These are phyloP conservation scores for Amiota communis DNA, from an alignment of 2,888 invertebrate genomes.

Conservation along the genomic window DNA sequence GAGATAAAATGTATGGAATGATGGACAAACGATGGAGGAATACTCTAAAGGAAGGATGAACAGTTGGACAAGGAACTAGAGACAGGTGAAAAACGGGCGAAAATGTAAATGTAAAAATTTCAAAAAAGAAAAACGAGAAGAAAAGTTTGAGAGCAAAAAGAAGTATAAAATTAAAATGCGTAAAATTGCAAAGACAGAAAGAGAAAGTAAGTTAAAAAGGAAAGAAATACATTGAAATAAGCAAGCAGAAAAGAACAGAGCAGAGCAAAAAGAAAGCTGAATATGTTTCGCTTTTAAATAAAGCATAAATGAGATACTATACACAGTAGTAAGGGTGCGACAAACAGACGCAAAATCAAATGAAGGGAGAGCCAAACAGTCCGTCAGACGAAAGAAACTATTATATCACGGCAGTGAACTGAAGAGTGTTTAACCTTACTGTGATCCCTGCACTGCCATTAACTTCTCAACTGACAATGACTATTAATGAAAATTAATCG, in stretches of 20 bases:
- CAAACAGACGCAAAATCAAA: not conserved
- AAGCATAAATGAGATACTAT: not conserved
- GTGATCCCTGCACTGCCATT: not conserved
- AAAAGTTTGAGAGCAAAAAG: conserved; percentile 41
- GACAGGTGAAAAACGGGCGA: conserved; percentile 1
- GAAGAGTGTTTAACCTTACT: conserved; percentile 2
- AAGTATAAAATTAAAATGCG: conserved; percentile 28
- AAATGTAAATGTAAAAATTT: conserved; percentile 22
- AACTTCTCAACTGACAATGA: conserved; percentile 29
- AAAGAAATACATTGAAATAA: conserved; percentile 59
- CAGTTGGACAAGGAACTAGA: not conserved
- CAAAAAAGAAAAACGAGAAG: conserved; percentile 14
- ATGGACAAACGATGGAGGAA: too few relatives aligned
- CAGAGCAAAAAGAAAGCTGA: conserved; percentile 4
- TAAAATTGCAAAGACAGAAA: conserved; percentile 40
- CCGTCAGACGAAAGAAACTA: not conserved
- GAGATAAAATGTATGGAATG: not conserved
- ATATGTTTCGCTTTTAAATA: conserved; percentile 3
- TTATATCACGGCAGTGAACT: not conserved
- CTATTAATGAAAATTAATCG: conserved; percentile 68
- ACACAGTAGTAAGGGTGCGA: not conserved
- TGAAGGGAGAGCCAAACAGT: not conserved
- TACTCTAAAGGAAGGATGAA: not conserved
- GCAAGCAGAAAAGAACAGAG: conserved; percentile 48
- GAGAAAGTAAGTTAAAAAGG: conserved; percentile 26